Evolutionary conservation across 2,113 vertebrate genomes (phyloP), one percentile per base, ranked within the genome.

Genomic region (Accipiter virgatus): DNA sequence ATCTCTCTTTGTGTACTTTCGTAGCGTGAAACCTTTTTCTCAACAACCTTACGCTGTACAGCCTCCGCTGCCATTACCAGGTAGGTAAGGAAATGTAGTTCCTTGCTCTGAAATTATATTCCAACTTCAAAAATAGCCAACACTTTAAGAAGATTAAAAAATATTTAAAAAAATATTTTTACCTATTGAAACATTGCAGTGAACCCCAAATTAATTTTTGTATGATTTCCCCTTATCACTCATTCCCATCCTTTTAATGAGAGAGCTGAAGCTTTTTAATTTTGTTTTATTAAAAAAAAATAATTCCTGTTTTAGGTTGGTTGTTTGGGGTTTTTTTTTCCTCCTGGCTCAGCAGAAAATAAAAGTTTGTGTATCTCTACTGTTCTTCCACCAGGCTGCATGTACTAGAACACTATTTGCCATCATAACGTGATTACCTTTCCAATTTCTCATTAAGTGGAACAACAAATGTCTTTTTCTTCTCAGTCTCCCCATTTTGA

Each of bases 21-120:
- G 7, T 97, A 99, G 99, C 48, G 98, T 99, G 98, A 99, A 99
- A 97, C 99, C 99, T 95, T 99, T 99, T 98, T 99, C 99, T 96
- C 99, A 99, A 94, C 99, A 99, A 97, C 97, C 98, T 97, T 99
- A 99, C 81, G 65, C 98, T 98, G 98, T 99, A 98, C 99, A 99
- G 97, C 97, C 99, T 96, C 98, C 98, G 0, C 97, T 99, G 96
- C 98, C 99, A 61, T 98, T 99, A 98, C 98, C 99, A 99, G 99
- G 99, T 99, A 97, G 96, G 97, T 97, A 27, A 42, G 81, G 50
- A 86, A 91, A 83, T 66, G 26, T 9, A 66, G 16, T 70, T 90
- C 23, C 58, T 81, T 31, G 36, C 13, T 77, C 81, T 74, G 22
- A 81, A 91, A 73, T 62, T 26, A 27, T 29, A 50, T 62, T 92